phyloP scores from a whole-genome alignment of 2,888 invertebrate genomes.

The Odiellus spinosus region DNA sequence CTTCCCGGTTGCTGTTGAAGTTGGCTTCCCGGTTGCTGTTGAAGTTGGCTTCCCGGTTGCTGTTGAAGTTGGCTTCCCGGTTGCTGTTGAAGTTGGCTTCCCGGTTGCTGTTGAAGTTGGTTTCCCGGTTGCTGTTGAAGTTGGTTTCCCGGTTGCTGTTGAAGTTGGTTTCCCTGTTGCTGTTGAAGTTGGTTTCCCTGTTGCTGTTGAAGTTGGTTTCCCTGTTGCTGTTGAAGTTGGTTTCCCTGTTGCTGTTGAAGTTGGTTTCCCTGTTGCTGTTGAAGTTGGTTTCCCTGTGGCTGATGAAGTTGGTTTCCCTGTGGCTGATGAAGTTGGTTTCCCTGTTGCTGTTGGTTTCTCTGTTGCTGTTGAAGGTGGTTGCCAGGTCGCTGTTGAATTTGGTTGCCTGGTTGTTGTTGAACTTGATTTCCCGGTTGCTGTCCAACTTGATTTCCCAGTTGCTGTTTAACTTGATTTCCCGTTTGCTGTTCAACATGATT shows the following conservation, averaged over 20 bases:
- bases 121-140: not conserved
- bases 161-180: not conserved
- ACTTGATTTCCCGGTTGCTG: no score
- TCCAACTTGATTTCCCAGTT: no score
- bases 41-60: conserved; percentile 1
- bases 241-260: conserved; percentile 1
- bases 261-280: not conserved
- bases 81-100: conserved; percentile 10
- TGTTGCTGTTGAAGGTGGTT: not conserved
- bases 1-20: conserved; percentile 2
- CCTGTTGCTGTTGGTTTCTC: not conserved
- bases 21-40: conserved; percentile 1
- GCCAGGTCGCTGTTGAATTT: not conserved
- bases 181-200: conserved; percentile 1
- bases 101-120: conserved; percentile 12
- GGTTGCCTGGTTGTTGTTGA: not conserved
- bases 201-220: conserved; percentile 9
- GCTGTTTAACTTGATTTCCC: no score
- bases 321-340: conserved; percentile 1
- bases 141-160: conserved; percentile 1
- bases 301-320: not conserved
- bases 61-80: conserved; percentile 1
- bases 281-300: not conserved
- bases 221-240: not conserved
- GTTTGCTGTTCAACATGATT: no score